Conservation (phyloP, 2,113 vertebrate genomes). For the Catharus bicknelli region DNA sequence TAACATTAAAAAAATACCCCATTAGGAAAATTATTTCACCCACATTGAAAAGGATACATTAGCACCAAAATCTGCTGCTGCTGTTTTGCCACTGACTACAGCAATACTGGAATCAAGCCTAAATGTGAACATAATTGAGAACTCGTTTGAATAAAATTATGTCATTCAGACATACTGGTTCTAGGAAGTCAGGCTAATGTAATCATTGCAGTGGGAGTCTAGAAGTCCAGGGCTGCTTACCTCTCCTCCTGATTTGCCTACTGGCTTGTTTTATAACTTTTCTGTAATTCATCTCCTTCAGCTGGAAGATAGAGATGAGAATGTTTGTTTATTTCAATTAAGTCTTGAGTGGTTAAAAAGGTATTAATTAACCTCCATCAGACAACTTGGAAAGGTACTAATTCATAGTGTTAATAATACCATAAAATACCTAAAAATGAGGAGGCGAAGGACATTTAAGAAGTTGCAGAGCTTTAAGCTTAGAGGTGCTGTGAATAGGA, state of each 20-base stretch:
- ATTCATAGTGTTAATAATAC: background rate
- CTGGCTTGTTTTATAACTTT: slow-evolving; percentile 38
- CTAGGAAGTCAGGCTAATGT: slow-evolving; percentile 21
- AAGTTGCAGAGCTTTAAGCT: background rate
- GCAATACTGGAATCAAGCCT: background rate
- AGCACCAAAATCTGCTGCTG: background rate
- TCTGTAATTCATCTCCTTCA: slow-evolving; percentile 30
- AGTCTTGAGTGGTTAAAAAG: slow-evolving; percentile 20
- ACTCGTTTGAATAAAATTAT: slow-evolving; percentile 48
- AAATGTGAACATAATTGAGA: slow-evolving; percentile 42
- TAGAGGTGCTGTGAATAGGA: background rate
- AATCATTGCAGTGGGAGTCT: slow-evolving; percentile 7
- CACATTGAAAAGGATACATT: background rate
- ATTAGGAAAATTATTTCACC: background rate
- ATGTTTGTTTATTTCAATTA: slow-evolving; percentile 54
- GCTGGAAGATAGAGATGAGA: slow-evolving; percentile 9
- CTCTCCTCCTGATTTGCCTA: slow-evolving; percentile 31
- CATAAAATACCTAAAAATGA: background rate
- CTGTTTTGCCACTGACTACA: slow-evolving; percentile 16
- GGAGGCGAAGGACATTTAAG: background rate
- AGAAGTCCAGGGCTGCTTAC: slow-evolving; percentile 9
- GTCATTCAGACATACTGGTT: slow-evolving; percentile 29
- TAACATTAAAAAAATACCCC: background rate
- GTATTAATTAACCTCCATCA: slow-evolving; percentile 44
- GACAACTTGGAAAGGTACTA: slow-evolving; percentile 22